Percentiles rank a stretch among this genome's conserved stretches.
Evolutionary conservation across 1,140 invertebrate genomes (phyloP).

Genomic region (Drosophila suzukii): DNA sequence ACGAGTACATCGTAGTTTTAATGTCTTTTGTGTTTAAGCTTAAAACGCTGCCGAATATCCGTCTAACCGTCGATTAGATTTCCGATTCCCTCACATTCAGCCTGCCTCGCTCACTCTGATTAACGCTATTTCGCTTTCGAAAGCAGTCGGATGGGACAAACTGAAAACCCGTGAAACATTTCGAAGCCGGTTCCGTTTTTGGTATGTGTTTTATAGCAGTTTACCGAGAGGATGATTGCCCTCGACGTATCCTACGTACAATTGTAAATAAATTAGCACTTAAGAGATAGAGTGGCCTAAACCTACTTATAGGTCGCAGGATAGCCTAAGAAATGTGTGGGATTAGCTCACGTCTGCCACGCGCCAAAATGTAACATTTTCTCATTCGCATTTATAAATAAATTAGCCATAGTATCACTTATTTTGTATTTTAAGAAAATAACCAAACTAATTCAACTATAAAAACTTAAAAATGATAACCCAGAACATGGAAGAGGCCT

Average conservation of each 20-base stretch:
- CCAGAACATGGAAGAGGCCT: slow-evolving; percentile 74
- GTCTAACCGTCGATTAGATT: slow-evolving; percentile 33
- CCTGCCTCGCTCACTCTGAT: slow-evolving; percentile 27
- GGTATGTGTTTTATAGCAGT: slow-evolving; percentile 43
- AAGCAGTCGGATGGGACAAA: slow-evolving; percentile 28
- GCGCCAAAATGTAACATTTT: slow-evolving; percentile 45
- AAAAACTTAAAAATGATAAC: slow-evolving; percentile 67
- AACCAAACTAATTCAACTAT: slow-evolving; percentile 79
- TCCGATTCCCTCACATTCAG: slow-evolving; percentile 21
- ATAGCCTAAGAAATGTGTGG: slow-evolving; percentile 66
- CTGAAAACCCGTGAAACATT: slow-evolving; percentile 5
- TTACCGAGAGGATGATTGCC: slow-evolving; percentile 34
- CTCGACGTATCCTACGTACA: slow-evolving; percentile 47
- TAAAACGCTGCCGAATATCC: slow-evolving; percentile 63
- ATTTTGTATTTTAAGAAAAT: slow-evolving; percentile 80
- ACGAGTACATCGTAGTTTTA: slow-evolving; percentile 69
- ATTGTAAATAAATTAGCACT: slow-evolving; percentile 77
- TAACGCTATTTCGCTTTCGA: slow-evolving; percentile 20
- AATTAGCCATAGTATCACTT: slow-evolving; percentile 83
- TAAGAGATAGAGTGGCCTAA: slow-evolving; percentile 62
- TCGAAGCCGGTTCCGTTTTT: slow-evolving; percentile 37
- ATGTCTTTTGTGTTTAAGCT: slow-evolving; percentile 77
- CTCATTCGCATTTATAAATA: slow-evolving; percentile 68
- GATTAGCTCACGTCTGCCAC: slow-evolving; percentile 21
- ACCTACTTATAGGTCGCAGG: slow-evolving; percentile 52